Base-by-base conservation (phyloP, 2,797 vertebrate genomes). In the Molossus alvarezi region DNA sequence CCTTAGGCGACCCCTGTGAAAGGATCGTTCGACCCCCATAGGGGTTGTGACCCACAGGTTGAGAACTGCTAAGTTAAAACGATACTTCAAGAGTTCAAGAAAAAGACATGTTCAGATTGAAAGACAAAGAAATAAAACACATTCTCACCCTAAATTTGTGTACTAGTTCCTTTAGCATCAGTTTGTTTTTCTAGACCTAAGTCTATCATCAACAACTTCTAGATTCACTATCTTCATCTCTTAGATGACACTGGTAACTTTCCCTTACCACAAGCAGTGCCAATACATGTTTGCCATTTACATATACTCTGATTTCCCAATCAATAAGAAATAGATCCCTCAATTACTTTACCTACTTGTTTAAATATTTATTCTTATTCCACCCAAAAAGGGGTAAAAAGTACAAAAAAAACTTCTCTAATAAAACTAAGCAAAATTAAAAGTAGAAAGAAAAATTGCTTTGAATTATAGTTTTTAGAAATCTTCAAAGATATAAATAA, bases 301-400 rank as follows among this genome's bases (percentile, higher is more conserved):
- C 17, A 77, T 45, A 75, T 33, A 92, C 25, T 81, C 37, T 67
- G 48, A 75, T 90, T 91, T 94, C 60, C 77, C 20, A 75, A 48
- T 79, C 37, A 33, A 37, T 64, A 92, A 90, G 55, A 33, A 90
- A 57, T 51, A 20, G 14, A 73, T 41, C 29, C 25, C 58, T 85
- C 51, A 92, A 79, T 91, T 58, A 88, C 53, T 86, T 65, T 79
- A 67, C 27, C 57, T 93, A 60, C 8, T 33, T 83, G 8, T 60
- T 89, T 89, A 93, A 88, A 33, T 67, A 85, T 45, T 77, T 96
- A 72, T 58, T 90, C 23, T 85, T 88, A 79, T 71, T 81, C 81
- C 37, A 94, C 3, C 5, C 82, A 23, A 23, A 15, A 53, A 45
- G n/a, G 21, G 25, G 20, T 4, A 51, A n/a, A 17, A 75, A 51